Percentiles rank a stretch among this genome's conserved stretches.
These are phyloP conservation scores for Spinus pinus DNA, from an alignment of 2,797 vertebrate genomes.

Conservation along the genomic window DNA sequence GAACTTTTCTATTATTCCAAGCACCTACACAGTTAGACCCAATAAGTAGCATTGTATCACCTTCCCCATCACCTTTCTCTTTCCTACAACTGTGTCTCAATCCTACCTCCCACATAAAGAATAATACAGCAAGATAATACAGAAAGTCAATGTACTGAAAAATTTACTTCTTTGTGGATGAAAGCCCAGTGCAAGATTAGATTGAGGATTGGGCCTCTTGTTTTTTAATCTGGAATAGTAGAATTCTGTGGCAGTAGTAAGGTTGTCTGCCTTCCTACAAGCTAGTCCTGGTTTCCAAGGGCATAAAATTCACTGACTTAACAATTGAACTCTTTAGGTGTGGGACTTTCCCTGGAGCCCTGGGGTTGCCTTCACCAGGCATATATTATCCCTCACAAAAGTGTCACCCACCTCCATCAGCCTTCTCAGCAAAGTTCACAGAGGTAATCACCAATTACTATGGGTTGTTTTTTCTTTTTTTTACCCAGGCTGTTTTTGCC, in stretches of 20 bases:
- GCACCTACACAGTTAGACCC: background rate
- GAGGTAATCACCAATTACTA: background rate
- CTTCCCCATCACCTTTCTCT: background rate
- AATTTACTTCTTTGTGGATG: background rate
- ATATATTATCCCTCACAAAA: background rate
- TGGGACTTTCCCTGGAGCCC: background rate
- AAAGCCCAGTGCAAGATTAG: background rate
- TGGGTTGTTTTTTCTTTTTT: background rate
- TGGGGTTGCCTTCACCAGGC: background rate
- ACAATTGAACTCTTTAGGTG: background rate
- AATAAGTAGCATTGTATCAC: background rate
- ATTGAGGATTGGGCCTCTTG: background rate
- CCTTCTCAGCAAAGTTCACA: background rate
- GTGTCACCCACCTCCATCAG: background rate
- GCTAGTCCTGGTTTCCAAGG: background rate
- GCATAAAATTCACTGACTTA: background rate
- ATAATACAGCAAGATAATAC: background rate
- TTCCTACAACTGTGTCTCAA: background rate
- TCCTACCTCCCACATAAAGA: background rate
- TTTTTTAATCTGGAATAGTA: background rate
- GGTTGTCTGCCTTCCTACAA: background rate
- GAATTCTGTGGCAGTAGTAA: background rate
- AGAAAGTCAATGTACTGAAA: background rate
- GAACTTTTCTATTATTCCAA: background rate
- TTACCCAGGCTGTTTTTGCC: conserved; percentile 77